These are phyloP conservation scores for Coenobita brevimanus DNA, from an alignment of 1,140 invertebrate species.

Conservation along the genomic window DNA sequence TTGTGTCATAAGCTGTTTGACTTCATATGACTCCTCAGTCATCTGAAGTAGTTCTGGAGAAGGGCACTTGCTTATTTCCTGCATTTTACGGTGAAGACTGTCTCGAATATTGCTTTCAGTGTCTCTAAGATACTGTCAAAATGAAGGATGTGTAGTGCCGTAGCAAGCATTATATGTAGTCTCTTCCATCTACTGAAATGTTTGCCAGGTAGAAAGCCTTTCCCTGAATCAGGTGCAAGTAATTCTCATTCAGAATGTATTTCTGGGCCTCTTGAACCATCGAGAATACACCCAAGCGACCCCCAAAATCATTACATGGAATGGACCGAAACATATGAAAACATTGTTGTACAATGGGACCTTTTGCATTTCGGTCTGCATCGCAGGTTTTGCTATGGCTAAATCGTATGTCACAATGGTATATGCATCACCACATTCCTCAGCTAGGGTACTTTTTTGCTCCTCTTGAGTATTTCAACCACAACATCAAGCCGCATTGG, in stretches of 20 bases:
- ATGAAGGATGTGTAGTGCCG: neutral
- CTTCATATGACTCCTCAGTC: neutral
- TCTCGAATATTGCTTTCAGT: neutral
- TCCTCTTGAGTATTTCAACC: neutral
- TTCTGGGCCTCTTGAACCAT: neutral
- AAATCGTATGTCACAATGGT: conserved; percentile 9
- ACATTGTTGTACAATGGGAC: neutral
- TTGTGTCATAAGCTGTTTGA: neutral
- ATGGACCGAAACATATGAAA: conserved; percentile 5
- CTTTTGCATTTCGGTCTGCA: conserved; percentile 1
- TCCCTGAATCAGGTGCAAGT: neutral
- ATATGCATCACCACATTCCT: neutral
- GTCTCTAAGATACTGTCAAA: neutral
- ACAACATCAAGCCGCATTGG: neutral
- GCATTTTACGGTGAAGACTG: neutral
- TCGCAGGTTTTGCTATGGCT: conserved; percentile 1
- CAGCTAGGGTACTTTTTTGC: neutral
- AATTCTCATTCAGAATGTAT: neutral
- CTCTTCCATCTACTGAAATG: conserved; percentile 31
- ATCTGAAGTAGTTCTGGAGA: too few relatives aligned
- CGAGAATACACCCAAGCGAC: neutral
- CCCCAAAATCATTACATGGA: conserved; percentile 10
- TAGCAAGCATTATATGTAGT: conserved; percentile 11
- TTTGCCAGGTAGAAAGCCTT: neutral
- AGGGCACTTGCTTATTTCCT: neutral